These are phyloP conservation scores for Rhineura floridana DNA, from an alignment of 2,113 vertebrate genomes.

Conservation along the genomic window DNA sequence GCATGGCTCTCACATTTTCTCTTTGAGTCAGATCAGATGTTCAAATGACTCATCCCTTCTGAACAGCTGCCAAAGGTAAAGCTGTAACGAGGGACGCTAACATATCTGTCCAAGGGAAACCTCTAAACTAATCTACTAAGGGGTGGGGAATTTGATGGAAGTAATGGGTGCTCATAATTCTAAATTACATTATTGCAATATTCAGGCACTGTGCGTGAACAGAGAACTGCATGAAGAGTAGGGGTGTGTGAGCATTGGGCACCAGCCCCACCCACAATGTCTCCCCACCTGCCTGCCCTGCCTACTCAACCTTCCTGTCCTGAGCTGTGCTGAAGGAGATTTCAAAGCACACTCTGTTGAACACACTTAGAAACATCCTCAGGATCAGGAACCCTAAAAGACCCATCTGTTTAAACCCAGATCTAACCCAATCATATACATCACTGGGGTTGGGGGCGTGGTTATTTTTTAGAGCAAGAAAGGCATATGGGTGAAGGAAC, in stretches of 20 bases:
- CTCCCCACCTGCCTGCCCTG: no score
- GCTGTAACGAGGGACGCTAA: slow-evolving; percentile 12
- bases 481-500: background rate
- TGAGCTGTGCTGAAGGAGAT: no score
- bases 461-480: background rate
- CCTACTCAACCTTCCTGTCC: no score
- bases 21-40: slow-evolving; percentile 2
- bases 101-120: background rate
- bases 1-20: slow-evolving; percentile 1
- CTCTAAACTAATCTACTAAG: background rate
- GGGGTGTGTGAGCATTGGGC: no score
- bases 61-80: slow-evolving; percentile 20
- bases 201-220: background rate
- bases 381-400: no score
- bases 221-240: background rate
- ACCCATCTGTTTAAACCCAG: background rate
- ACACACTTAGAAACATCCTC: no score
- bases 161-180: background rate
- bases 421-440: background rate
- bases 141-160: background rate
- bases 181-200: background rate
- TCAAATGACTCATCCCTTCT: slow-evolving; percentile 27
- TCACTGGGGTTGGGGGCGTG: background rate
- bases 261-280: no score
- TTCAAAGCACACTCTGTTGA: no score